Percentiles rank a stretch among this genome's conserved stretches.
These are phyloP conservation scores for Dicrurus megarhynchus DNA, from an alignment of 2,113 vertebrate species.

Conservation along the genomic window DNA sequence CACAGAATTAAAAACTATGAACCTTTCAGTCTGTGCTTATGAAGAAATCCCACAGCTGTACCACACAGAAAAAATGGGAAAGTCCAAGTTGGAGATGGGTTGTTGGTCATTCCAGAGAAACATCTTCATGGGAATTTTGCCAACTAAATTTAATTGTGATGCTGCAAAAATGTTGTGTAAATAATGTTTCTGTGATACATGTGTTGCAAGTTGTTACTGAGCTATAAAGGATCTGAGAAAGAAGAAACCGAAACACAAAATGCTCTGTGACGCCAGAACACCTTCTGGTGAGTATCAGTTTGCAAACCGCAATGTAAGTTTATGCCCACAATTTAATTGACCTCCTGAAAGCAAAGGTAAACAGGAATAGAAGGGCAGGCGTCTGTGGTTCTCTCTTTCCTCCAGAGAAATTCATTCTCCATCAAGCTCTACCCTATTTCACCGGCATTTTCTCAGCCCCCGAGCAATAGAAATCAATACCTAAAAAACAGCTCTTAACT, in stretches of 20 bases:
- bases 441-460: neutral
- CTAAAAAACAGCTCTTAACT: neutral
- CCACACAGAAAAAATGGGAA: neutral
- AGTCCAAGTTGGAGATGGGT: neutral
- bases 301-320: constrained; percentile 38
- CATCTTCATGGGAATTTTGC: neutral
- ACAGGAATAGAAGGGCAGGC: constrained; percentile 29
- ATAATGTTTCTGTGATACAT: neutral
- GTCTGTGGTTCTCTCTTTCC: neutral
- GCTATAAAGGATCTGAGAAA: neutral
- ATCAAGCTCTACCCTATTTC: neutral
- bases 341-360: constrained; percentile 58
- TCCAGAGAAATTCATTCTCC: neutral
- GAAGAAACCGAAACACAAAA: constrained; percentile 21
- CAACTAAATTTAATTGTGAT: neutral
- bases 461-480: neutral
- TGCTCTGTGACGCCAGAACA: constrained; percentile 28
- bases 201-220: constrained; percentile 30
- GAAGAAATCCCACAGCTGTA: neutral
- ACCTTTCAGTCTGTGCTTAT: neutral
- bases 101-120: neutral
- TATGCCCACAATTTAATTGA: constrained; percentile 51
- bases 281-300: constrained; percentile 51
- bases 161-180: neutral
- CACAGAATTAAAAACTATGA: neutral